Evolutionary conservation across 2,797 vertebrate genomes (phyloP).

Genomic region (Muraenolepis orangiensis): DNA sequence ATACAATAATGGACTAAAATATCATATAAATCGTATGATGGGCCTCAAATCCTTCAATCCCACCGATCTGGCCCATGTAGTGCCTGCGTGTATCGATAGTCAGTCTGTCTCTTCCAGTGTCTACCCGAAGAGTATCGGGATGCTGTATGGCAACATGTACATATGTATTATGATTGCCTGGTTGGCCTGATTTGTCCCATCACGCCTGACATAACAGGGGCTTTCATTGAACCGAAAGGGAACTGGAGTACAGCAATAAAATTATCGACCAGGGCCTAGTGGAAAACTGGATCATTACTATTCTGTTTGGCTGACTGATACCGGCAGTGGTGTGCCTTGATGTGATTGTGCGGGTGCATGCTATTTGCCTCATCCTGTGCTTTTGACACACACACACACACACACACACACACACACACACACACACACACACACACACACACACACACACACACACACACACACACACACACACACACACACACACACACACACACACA

Average conservation of each 20-base stretch:
- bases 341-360: not conserved
- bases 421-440: not conserved
- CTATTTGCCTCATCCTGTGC: not conserved
- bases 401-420: no score
- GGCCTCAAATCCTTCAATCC: not conserved
- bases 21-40: not conserved
- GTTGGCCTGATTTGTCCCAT: slow-evolving; percentile 45
- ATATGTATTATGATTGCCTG: slow-evolving; percentile 46
- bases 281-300: slow-evolving; percentile 47
- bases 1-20: not conserved
- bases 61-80: not conserved
- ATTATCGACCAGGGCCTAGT: slow-evolving; percentile 53
- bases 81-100: not conserved
- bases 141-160: slow-evolving; percentile 15
- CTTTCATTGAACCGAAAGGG: slow-evolving; percentile 56
- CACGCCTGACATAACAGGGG: slow-evolving; percentile 64
- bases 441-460: not conserved
- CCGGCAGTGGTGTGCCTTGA: not conserved
- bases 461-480: not conserved
- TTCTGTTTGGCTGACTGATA: slow-evolving; percentile 31
- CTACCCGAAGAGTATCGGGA: slow-evolving; percentile 39
- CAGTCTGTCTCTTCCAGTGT: slow-evolving; percentile 3
- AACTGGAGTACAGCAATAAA: slow-evolving; percentile 46
- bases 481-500: slow-evolving; percentile 2
- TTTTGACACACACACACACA: not conserved